Base-by-base conservation (phyloP, 2,888 invertebrate species). In the Acanthosepion pharaonis region DNA sequence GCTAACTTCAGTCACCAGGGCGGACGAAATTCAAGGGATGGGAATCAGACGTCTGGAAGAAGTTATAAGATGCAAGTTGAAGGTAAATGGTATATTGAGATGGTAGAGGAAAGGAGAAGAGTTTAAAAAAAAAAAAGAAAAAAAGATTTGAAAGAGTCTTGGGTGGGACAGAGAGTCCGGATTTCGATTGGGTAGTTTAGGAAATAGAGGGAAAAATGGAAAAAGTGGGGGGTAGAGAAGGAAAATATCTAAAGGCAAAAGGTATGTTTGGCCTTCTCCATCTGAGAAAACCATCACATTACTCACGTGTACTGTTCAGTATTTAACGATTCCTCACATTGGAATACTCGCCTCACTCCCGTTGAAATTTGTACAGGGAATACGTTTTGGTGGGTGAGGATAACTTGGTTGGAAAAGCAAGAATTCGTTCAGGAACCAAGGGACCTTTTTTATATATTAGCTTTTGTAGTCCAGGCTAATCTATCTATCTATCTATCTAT, bases 1-100 rank as follows among this genome's bases (percentile, higher is more conserved):
- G 78, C 78, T n/a, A 78, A 33, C 78, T 78, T 33, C 78, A 78
- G 78, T 78, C 78, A 78, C 78, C 78, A 78, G 78, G 78, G 78
- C 78, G 78, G 78, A 78, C 78, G 78, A 78, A 78, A n/a, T 78
- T 9, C 33, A 78, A 78, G 78, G 78, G 33, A n/a, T 5, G n/a
- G 78, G 78, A n/a, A 78, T 11, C 8, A 4, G 33, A 5, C 15
- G 78, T 28, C 5, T 33, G 59, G 59, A 59, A 59, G 59, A 59
- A 20, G 23, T 59, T 59, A 59, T 23, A 23, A 20, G 78, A 78
- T 78, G 78, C 78, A 78, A 78, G n/a, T n/a, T 11, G 78, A 78
- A 15, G 78, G 78, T 78, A 78, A 78, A 78, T 33, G 78, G 78
- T 78, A 78, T 78, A 78, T 78, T n/a, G 11, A 78, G 78, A 78